Conservation (phyloP, 2,113 vertebrate genomes). For the Prionailurus viverrinus region DNA sequence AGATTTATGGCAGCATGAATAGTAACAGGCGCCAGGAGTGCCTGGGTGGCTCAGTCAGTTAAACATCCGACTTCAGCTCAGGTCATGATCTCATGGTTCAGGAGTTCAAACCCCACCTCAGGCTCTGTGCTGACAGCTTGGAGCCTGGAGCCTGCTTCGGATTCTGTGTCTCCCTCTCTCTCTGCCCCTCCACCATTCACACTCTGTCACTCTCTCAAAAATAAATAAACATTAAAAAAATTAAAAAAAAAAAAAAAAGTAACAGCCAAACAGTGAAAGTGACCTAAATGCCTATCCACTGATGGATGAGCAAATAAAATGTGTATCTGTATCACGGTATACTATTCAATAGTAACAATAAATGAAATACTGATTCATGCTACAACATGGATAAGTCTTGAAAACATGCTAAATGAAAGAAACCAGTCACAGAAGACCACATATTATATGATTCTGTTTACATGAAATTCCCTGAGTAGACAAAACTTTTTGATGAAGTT, state of each 20-base stretch:
- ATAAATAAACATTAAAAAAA: too few relatives aligned
- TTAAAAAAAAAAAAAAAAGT: neutral
- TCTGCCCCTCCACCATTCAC: too few relatives aligned
- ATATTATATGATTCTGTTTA: neutral
- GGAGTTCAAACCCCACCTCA: too few relatives aligned
- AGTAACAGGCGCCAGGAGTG: neutral
- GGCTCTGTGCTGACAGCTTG: too few relatives aligned
- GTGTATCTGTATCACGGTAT: neutral
- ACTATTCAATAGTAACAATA: neutral
- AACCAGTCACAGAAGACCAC: neutral
- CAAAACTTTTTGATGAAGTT: neutral
- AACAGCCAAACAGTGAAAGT: neutral
- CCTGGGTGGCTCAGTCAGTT: too few relatives aligned
- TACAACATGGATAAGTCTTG: neutral
- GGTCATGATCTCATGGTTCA: too few relatives aligned
- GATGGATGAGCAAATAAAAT: neutral
- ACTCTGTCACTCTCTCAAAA: too few relatives aligned
- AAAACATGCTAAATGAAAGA: neutral
- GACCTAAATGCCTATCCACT: neutral
- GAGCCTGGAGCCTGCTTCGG: too few relatives aligned
- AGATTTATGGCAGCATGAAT: neutral
- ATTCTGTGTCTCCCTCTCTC: too few relatives aligned
- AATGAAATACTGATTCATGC: neutral
- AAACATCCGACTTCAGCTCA: too few relatives aligned
- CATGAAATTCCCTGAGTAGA: neutral